Evolutionary conservation across 1,140 invertebrate species (phyloP), one percentile per base, ranked within the genome.

Genomic region (Drosophila burlai): DNA sequence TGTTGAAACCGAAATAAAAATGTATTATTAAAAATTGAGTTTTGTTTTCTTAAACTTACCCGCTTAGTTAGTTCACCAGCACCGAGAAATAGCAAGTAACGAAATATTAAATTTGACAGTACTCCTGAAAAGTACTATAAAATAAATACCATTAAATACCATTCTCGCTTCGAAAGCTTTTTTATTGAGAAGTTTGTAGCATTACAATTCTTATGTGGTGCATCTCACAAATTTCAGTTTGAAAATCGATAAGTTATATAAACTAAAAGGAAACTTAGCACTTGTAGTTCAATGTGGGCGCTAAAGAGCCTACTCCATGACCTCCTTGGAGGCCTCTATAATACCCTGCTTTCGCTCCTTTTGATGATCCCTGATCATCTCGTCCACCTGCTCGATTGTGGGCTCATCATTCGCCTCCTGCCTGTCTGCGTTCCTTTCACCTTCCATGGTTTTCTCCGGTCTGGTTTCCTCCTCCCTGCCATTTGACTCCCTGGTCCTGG

Each of bases 271-370:
- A 77, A 77, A 68, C 82, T 77, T 77, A 81, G 68, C 58, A 62
- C 57, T 81, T 24, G 45, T 29, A 62, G 45, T 55, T 24, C n/a
- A 1, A 31, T 58, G 45, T 57, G 38, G 43, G 9, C 3, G 1
- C 29, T 16, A 26, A 47, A 3, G 47, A 15, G 2, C 26, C 31
- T 59, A 64, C 3, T 63, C 49, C 40, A 47, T 79, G 2, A 93
- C 83, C 60, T 94, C 90, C 71, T 93, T 94, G 76, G 94, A 93
- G 62, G 93, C 81, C 69, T 94, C 92, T 21, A 94, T 87, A 75
- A 94, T 94, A 49, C 93, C 93, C 61, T 93, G 93, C 75, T 94
- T 94, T 57, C 94, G 94, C 74, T 94, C 93, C 69, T 93, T 93
- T 80, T 94, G 94, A 21, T 93, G 93, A 69, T 94, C 93, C 66